Conservation (phyloP, 2,888 invertebrate genomes). For the Aphidoletes aphidimyza region DNA sequence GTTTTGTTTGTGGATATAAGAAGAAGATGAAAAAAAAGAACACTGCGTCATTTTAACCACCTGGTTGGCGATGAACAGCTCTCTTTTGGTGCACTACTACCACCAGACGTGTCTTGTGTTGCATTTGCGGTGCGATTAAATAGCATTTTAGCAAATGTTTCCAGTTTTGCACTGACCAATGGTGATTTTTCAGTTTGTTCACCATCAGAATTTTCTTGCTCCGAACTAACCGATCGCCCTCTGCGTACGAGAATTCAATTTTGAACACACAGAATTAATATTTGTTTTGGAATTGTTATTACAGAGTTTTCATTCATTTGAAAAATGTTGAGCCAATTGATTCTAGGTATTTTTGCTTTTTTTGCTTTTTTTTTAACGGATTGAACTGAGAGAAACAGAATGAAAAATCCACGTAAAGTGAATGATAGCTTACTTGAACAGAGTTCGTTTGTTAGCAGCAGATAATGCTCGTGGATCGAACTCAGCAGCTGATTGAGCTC, state of each 20-base stretch:
- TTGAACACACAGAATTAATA: neutral
- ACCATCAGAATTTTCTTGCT: constrained; percentile 68
- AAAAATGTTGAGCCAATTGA: neutral
- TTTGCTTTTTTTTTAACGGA: neutral
- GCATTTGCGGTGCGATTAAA: constrained; percentile 70
- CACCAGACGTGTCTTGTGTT: constrained; percentile 62
- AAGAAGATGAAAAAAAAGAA: neutral
- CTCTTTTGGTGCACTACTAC: constrained; percentile 65
- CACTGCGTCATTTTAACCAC: constrained; percentile 18
- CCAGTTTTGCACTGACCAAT: constrained; percentile 77
- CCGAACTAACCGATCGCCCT: constrained; percentile 72
- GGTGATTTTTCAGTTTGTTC: constrained; percentile 72
- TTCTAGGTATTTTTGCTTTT: neutral
- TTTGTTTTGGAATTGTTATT: neutral
- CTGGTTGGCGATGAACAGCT: constrained; percentile 64
- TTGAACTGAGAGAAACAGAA: neutral
- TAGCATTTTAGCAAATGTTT: constrained; percentile 79
- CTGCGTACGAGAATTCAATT: constrained; percentile 60
- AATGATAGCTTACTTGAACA: constrained; percentile 67
- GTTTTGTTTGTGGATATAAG: neutral
- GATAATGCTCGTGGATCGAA: constrained; percentile 73
- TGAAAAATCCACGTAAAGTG: neutral
- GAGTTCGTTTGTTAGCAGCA: constrained; percentile 73
- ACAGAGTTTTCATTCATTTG: neutral
- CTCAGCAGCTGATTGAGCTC: constrained; percentile 77